phyloP scores from a whole-genome alignment of 2,888 invertebrate species.

The Zele albiditarsus region DNA sequence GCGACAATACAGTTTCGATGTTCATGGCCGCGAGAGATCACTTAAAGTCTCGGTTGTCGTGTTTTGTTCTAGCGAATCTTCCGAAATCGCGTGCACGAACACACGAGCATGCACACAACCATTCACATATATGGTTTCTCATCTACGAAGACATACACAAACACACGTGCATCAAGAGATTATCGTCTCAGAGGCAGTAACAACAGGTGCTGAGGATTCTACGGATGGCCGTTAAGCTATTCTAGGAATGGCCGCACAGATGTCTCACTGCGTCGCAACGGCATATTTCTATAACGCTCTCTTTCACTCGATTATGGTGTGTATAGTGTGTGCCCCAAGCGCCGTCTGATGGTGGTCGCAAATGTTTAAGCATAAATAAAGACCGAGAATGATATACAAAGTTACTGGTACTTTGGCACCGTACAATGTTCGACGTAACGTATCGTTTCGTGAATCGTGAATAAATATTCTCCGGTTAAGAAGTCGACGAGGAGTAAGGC shows the following conservation, averaged over 20 bases:
- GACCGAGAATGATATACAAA: conserved; percentile 23
- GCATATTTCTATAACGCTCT: conserved; percentile 22
- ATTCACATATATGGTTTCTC: background rate
- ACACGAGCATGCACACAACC: background rate
- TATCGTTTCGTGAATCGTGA: conserved; percentile 28
- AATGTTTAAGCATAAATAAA: conserved; percentile 24
- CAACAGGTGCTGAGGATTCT: conserved; percentile 44
- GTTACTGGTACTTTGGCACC: conserved; percentile 30
- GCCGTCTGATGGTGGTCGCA: background rate
- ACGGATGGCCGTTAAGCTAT: conserved; percentile 22
- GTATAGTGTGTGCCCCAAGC: background rate
- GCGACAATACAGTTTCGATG: background rate
- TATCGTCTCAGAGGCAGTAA: conserved; percentile 26
- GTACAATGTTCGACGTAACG: conserved; percentile 32
- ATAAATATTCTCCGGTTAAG: conserved; percentile 29
- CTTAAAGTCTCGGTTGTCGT: no score
- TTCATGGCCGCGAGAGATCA: background rate
- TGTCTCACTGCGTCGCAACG: conserved; percentile 29
- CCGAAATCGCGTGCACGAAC: conserved; percentile 8
- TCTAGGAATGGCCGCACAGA: conserved; percentile 27
- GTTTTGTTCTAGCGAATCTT: background rate
- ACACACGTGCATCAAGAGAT: conserved; percentile 25
- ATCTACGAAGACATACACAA: conserved; percentile 1
- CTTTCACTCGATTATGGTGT: conserved; percentile 4
- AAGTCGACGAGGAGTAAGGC: conserved; percentile 43